Base-by-base conservation (phyloP, 2,113 vertebrate species). In the Steatornis caripensis region DNA sequence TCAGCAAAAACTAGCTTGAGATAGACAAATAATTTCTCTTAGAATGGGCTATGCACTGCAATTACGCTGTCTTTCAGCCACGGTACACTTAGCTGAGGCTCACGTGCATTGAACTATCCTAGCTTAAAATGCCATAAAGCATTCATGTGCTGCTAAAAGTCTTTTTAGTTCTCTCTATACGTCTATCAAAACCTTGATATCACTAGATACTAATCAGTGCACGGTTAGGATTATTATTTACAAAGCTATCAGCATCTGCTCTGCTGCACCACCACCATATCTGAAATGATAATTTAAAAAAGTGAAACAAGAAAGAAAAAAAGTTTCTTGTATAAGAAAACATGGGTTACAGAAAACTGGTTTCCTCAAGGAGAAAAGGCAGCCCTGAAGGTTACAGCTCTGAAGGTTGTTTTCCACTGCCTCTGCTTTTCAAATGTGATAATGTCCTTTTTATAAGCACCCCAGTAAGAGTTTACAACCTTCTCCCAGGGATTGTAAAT, bases 401-500 rank as follows among this genome's bases (percentile, higher is more conserved):
- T 90, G 78, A 88, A 79, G 62, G 89, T 91, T 94, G 86, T 90
- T 96, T 97, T 92, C 84, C 45, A 80, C 48, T 89, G 75, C 41
- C 53, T 96, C 86, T 90, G 66, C 68, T 89, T 95, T 95, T 76
- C 79, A 87, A 87, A 92, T 51, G 79, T 46, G 91, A 87, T 90
- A 87, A 93, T 61, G 80, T 92, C 89, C 82, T 96, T 96, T 96
- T 90, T 95, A 83, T 77, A 94, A 95, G 95, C 75, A 93, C 70
- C 68, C 86, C 79, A 95, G 58, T 81, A 96, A 96, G 89, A 89
- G 83, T 97, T 97, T 96, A 96, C 87, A 96, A 15, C 78, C 82
- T 92, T 78, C 96, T 95, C 95, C 45, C 55, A 92, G 94, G 96
- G 91, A 93, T 7, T 97, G 91, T 97, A 97, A 97, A 97, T 97